Evolutionary conservation across 2,797 vertebrate species (phyloP), one percentile per base, ranked within the genome.

Genomic region (Semaprochilodus insignis): DNA sequence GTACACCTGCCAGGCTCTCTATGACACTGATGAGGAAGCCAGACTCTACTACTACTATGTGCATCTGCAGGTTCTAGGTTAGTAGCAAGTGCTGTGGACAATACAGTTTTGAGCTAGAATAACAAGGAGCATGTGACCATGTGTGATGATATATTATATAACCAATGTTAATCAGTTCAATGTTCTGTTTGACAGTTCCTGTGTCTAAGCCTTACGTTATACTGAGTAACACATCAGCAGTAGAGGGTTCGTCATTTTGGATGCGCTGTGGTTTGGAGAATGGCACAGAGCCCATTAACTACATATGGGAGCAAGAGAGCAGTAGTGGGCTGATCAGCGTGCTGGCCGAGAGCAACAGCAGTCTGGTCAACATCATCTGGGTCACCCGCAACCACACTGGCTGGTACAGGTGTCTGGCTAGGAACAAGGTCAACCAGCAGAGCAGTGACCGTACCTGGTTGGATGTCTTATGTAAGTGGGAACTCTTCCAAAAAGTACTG

Each of bases 1-100:
- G 7, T 98, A 95, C 92, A 95, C 96, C 81, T 98, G 97, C 92
- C 97, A 98, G 92, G 96, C 94, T 44, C 91, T 97, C 72, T 96
- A 96, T 4, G 89, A 92, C 0, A 91, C 94, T 17, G 55, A 54
- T 0, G 84, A 83, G 0, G 94, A 92, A 52, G 93, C 95, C 34
- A 94, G 81, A 0, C 85, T 95, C 1, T 83, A 91, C 85, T 96
- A 96, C 63, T 94, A 95, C 69, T 95, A 96, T 1, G 62, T 97
- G 48, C 88, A 92, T 21, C 94, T 98, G 78, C 88, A 82, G 0
- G 95, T 97, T 73, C 90, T 96, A 88, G 96, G 97, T 97, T 86
- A 95, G 93, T 88, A 34, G 63, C 25, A n/a, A n/a, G 1, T 51
- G 21, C n/a, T 54, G 25, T 6, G 19, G 4, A 34, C 3, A 78